These are phyloP conservation scores for Dipus sagitta DNA, from an alignment of 2,797 vertebrate species.

Conservation along the genomic window DNA sequence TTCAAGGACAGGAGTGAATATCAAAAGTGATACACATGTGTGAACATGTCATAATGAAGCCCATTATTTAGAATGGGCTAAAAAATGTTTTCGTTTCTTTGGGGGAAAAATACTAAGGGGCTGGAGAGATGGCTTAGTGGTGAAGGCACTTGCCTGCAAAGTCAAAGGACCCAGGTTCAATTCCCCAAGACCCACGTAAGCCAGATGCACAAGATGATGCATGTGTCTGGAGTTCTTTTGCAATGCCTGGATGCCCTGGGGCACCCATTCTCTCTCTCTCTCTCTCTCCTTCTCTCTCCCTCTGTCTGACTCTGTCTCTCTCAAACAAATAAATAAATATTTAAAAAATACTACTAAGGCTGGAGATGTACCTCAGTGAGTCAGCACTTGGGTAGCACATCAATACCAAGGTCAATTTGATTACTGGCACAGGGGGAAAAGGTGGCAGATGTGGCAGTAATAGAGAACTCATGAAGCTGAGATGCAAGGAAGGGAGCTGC, in stretches of 20 bases:
- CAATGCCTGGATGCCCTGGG: too few species aligned
- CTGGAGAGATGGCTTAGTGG: not conserved
- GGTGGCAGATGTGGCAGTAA: not conserved
- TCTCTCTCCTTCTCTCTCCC: too few species aligned
- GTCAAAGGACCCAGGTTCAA: too few species aligned
- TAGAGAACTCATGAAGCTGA: not conserved
- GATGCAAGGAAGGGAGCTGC: too few species aligned
- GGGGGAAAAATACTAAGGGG: not conserved
- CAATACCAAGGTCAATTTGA: not conserved
- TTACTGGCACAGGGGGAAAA: not conserved
- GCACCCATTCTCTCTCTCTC: too few species aligned
- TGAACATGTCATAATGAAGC: not conserved
- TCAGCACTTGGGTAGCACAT: not conserved
- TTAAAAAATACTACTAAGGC: not conserved
- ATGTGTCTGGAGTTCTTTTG: too few species aligned
- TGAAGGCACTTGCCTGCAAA: too few species aligned
- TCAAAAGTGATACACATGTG: not conserved
- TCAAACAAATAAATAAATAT: too few species aligned
- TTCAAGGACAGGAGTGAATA: not conserved
- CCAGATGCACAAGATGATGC: too few species aligned
- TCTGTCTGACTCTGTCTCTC: too few species aligned
- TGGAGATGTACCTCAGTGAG: too few species aligned
- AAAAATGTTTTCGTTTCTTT: not conserved
- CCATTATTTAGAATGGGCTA: not conserved
- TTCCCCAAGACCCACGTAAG: too few species aligned